These are phyloP conservation scores for Petaurus breviceps DNA, from an alignment of 2,113 vertebrate species.

Conservation along the genomic window DNA sequence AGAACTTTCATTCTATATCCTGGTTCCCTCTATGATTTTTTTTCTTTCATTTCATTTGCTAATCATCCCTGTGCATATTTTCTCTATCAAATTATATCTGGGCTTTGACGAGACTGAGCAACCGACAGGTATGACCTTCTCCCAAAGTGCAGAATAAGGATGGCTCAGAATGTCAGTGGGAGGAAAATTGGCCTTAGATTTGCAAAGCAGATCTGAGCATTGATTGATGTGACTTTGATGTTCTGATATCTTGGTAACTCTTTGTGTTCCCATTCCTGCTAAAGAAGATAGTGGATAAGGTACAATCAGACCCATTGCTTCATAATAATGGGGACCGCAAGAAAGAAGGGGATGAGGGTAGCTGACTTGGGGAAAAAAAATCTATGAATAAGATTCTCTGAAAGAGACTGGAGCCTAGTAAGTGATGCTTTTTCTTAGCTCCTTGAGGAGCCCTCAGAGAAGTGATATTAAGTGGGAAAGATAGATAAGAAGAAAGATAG, in stretches of 20 bases:
- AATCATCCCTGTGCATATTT: neutral
- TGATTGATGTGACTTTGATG: slow-evolving; percentile 57
- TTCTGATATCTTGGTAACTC: slow-evolving; percentile 52
- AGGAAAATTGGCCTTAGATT: slow-evolving; percentile 60
- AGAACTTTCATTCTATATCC: slow-evolving; percentile 73
- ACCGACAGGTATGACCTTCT: slow-evolving; percentile 64
- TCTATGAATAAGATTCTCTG: neutral
- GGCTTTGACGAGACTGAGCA: slow-evolving; percentile 50
- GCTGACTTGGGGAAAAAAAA: neutral
- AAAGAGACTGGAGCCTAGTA: slow-evolving; percentile 30
- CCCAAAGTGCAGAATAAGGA: slow-evolving; percentile 52
- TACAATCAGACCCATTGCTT: neutral
- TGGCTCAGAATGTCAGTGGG: slow-evolving; percentile 64
- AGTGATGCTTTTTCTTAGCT: neutral
- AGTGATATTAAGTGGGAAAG: neutral
- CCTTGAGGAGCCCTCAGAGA: neutral
- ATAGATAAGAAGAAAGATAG: neutral
- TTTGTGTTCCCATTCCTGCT: slow-evolving; percentile 43
- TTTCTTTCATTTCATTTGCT: slow-evolving; percentile 28
- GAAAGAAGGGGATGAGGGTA: neutral
- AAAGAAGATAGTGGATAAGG: slow-evolving; percentile 25
- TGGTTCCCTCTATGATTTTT: slow-evolving; percentile 47
- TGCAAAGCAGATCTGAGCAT: slow-evolving; percentile 45
- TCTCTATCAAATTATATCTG: neutral
- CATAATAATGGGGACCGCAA: neutral